Conservation (phyloP, 2,113 vertebrate genomes). For the Larimichthys polyactis region DNA sequence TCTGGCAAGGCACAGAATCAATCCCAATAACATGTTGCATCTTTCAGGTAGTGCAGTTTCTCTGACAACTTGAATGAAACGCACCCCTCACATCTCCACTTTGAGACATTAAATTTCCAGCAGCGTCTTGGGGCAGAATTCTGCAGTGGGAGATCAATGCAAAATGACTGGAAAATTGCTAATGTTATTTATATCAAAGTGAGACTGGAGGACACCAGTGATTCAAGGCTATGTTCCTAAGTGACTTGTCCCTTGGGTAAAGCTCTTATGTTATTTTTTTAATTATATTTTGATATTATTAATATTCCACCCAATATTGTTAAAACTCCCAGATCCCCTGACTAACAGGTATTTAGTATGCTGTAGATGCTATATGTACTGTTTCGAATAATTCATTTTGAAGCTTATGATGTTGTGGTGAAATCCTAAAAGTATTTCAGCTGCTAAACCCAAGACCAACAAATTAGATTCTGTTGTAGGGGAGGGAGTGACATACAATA, state of each 20-base stretch:
- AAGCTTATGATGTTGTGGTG: background rate
- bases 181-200: conserved; percentile 83
- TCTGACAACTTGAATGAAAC: conserved; percentile 71
- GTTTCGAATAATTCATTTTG: background rate
- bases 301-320: conserved; percentile 49
- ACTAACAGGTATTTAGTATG: background rate
- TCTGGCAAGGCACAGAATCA: conserved; percentile 58
- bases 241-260: conserved; percentile 64
- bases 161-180: conserved; percentile 77
- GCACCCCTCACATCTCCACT: conserved; percentile 61
- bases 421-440: background rate
- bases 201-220: conserved; percentile 73
- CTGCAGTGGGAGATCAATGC: conserved; percentile 74
- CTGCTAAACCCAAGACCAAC: background rate
- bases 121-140: conserved; percentile 68
- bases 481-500: conserved; percentile 40
- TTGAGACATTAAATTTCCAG: conserved; percentile 76
- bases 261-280: conserved; percentile 2
- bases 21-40: conserved; percentile 66
- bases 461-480: conserved; percentile 33
- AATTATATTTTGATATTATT: conserved; percentile 56
- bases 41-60: conserved; percentile 61
- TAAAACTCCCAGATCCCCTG: conserved; percentile 18
- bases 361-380: background rate
- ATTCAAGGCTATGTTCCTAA: conserved; percentile 73